Percentiles rank a stretch among this genome's conserved stretches.
phyloP scores from a whole-genome alignment of 2,888 invertebrate genomes.

The Caenorhabditis sp. region DNA sequence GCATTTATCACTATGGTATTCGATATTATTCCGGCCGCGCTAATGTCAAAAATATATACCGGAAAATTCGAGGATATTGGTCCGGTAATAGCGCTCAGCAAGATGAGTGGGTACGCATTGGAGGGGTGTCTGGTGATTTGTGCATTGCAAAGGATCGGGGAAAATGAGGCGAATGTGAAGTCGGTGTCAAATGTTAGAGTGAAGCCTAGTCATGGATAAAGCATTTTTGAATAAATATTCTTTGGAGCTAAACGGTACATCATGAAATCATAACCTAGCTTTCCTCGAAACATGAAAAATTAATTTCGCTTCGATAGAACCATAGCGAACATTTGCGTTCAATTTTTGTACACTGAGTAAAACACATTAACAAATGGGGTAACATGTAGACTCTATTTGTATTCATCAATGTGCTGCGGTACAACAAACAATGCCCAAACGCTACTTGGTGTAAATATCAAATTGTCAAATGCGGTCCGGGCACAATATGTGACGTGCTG shows the following conservation, averaged over 20 bases:
- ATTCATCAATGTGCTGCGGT: too few species aligned
- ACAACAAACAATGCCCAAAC: too few species aligned
- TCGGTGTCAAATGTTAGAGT: background rate
- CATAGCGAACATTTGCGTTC: too few species aligned
- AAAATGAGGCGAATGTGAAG: background rate
- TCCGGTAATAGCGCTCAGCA: constrained; percentile 5
- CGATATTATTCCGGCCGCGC: constrained; percentile 10
- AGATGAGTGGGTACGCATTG: constrained; percentile 23
- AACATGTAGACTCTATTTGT: too few species aligned
- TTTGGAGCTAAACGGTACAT: too few species aligned
- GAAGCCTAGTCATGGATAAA: background rate
- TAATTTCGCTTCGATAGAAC: too few species aligned
- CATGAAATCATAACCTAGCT: too few species aligned
- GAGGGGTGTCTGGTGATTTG: constrained; percentile 2
- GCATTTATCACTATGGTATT: constrained; percentile 19
- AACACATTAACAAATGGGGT: too few species aligned
- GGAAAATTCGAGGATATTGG: constrained; percentile 10
- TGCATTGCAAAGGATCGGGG: background rate
- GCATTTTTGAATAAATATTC: too few species aligned
- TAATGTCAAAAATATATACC: background rate
- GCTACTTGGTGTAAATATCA: background rate
- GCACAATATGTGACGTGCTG: constrained; percentile 1
- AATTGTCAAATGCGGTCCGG: background rate
- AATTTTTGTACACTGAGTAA: too few species aligned
- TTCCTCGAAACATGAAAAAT: too few species aligned